Base-by-base conservation (phyloP, 1,140 invertebrate genomes). In the Melanaphis sacchari region DNA sequence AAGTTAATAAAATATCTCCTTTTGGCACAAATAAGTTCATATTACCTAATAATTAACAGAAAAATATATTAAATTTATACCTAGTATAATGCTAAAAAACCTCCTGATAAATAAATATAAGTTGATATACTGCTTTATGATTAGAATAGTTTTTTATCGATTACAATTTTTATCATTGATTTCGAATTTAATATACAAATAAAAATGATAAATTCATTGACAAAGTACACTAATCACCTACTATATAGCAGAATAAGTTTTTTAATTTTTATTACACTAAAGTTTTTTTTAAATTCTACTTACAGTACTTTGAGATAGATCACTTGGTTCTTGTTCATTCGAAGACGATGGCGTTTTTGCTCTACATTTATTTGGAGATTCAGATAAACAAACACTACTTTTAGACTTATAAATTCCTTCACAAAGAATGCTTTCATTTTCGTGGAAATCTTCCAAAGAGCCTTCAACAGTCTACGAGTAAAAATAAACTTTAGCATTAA, bases 291-390 rank as follows among this genome's bases (percentile, higher is more conserved):
- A 18, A 85, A 85, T 85, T 43, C 24, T 54, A 93, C 91, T 84
- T 85, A 93, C 91, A 21, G 91, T 93, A 31, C 43, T 40, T 85
- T 93, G 91, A 5, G 91, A 93, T 84, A 84, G 24, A 93, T 93
- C 91, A 84, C 91, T 93, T 41, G 91, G 91, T 22, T 93, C 91
- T 52, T 52, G 91, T 54, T 93, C 91, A 54, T 93, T 93, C 15
- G 91, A 93, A 52, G 91, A 93, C 11, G 91, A 93, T 49, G 91
- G 91, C 31, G 91, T 93, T 93, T 93, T 93, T 31, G 84, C 38
- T 85, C 81, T 93, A 84, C 11, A 54, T 40, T 41, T 93, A 24
- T 26, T 93, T 40, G 91, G 91, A 2, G 91, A 93, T 5, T 93
- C 91, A 8, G 91, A 93, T 84, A 93, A 40, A 84, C 91, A 54